Percentiles rank a stretch among this genome's conserved stretches.
Evolutionary conservation across 2,888 invertebrate genomes (phyloP).

Genomic region (Clivina fossor): DNA sequence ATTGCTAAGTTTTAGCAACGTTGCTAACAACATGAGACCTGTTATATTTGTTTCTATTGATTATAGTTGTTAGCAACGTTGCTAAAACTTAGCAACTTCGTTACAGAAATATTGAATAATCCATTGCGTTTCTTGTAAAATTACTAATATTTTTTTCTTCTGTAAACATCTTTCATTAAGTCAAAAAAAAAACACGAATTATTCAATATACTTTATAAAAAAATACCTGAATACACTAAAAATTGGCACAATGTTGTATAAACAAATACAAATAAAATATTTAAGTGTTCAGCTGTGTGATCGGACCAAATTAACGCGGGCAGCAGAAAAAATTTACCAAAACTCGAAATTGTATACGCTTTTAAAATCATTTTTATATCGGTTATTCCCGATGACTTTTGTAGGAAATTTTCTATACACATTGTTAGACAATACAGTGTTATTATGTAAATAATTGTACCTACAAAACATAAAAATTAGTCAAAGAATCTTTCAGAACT

Average conservation of each 20-base stretch:
- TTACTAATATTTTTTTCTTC: no score
- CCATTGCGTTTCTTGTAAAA: no score
- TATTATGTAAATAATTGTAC: conserved; percentile 44
- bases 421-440: conserved; percentile 43
- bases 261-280: conserved; percentile 62
- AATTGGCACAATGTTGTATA: conserved; percentile 67
- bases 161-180: not conserved
- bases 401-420: conserved; percentile 31
- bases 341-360: conserved; percentile 62
- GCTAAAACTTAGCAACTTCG: no score
- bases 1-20: no score
- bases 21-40: no score
- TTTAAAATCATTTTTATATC: conserved; percentile 53
- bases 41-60: no score
- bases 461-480: conserved; percentile 42
- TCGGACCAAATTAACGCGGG: conserved; percentile 67
- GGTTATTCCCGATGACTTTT: not conserved
- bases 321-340: conserved; percentile 61
- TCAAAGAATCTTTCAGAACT: no score
- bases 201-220: conserved; percentile 1
- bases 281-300: conserved; percentile 50
- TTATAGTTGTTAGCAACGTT: no score
- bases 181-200: conserved; percentile 18
- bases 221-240: conserved; percentile 65
- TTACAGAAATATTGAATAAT: no score